phyloP scores from a whole-genome alignment of 2,797 vertebrate genomes.

The Psittacula echo region DNA sequence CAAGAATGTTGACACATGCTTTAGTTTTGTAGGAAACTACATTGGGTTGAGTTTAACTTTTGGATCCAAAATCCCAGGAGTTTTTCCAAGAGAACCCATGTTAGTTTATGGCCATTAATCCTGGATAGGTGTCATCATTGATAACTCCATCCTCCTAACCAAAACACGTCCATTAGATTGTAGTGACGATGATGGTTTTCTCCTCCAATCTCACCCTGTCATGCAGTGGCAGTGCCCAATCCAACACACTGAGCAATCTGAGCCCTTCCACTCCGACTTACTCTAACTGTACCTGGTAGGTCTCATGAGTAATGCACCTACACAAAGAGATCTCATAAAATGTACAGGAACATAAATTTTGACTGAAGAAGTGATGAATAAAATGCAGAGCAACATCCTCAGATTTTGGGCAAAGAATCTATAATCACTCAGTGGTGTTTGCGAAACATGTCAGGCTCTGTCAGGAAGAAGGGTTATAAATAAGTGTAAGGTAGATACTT shows the following conservation, averaged over 20 bases:
- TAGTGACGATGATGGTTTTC: neutral
- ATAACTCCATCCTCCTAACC: neutral
- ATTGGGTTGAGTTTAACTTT: neutral
- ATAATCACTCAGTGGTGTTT: conserved; percentile 57
- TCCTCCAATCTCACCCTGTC: neutral
- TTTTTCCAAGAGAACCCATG: neutral
- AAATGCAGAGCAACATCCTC: conserved; percentile 46
- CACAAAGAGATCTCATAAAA: conserved; percentile 1
- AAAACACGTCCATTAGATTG: neutral
- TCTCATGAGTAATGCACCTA: conserved; percentile 18
- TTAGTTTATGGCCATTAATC: neutral
- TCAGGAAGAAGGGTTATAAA: conserved; percentile 64
- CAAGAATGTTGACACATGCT: fast-evolving
- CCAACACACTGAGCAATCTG: neutral
- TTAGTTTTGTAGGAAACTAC: neutral
- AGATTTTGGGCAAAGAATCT: conserved; percentile 45
- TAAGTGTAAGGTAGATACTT: conserved; percentile 54
- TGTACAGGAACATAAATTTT: conserved; percentile 33
- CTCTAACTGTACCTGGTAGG: neutral
- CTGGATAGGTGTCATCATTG: neutral
- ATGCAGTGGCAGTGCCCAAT: neutral
- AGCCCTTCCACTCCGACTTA: neutral
- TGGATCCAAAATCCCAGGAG: neutral
- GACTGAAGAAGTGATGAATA: conserved; percentile 55
- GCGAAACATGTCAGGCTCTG: conserved; percentile 51